phyloP scores from a whole-genome alignment of 2,888 invertebrate species.

The Chalcosyrphus nemorum region DNA sequence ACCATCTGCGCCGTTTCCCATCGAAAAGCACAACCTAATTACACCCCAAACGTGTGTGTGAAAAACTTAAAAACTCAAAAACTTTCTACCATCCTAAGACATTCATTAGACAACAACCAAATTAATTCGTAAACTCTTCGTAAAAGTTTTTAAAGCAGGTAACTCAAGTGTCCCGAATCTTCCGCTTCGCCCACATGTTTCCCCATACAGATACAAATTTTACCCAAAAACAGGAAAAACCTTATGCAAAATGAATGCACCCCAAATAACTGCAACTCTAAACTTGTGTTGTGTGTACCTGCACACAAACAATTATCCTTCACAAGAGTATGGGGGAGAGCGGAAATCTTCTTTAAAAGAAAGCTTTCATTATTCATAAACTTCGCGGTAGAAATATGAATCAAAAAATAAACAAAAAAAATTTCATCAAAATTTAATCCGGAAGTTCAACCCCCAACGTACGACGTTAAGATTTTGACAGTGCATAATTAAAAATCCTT shows the following conservation, averaged over 20 bases:
- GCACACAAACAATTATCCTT: not conserved
- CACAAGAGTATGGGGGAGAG: too few relatives aligned
- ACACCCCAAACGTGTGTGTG: conserved; percentile 2
- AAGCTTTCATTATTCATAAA: conserved; percentile 29
- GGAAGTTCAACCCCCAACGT: conserved; percentile 12
- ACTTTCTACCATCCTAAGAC: conserved; percentile 19
- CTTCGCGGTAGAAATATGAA: not conserved
- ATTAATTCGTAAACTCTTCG: conserved; percentile 23
- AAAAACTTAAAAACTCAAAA: not conserved
- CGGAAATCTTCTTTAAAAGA: too few relatives aligned
- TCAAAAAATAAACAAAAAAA: too few relatives aligned
- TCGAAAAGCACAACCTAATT: not conserved
- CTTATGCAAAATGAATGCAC: conserved; percentile 18
- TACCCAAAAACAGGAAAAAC: too few relatives aligned
- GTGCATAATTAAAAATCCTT: conserved; percentile 54
- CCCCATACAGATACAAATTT: conserved; percentile 1
- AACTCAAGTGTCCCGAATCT: conserved; percentile 10
- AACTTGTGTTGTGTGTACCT: too few relatives aligned
- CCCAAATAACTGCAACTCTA: conserved; percentile 13
- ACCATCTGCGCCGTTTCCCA: not conserved
- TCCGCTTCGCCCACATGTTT: too few relatives aligned
- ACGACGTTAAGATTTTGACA: conserved; percentile 21
- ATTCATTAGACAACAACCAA: conserved; percentile 43
- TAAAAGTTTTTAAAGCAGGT: conserved; percentile 20
- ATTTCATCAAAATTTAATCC: conserved; percentile 7